phyloP scores from a whole-genome alignment of 1,140 invertebrate species.

The Drosophila sechellia region DNA sequence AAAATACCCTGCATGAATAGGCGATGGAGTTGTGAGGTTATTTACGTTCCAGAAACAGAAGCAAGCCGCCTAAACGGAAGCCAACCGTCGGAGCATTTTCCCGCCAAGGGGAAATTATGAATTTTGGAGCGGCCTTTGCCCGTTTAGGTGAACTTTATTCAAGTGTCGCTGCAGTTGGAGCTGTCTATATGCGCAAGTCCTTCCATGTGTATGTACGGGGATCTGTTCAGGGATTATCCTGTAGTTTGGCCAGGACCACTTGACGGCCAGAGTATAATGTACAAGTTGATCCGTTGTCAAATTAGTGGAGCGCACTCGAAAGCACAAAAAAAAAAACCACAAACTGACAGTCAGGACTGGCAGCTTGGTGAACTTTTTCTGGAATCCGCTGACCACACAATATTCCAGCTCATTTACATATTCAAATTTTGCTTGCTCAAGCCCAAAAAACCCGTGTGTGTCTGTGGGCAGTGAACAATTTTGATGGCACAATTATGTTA shows the following conservation, averaged over 20 bases:
- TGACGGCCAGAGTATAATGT: slow-evolving; percentile 49
- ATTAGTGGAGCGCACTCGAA: slow-evolving; percentile 68
- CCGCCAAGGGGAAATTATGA: slow-evolving; percentile 70
- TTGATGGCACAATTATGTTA: slow-evolving; percentile 5
- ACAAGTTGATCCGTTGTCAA: slow-evolving; percentile 79
- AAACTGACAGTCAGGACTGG: slow-evolving; percentile 43
- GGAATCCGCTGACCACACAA: slow-evolving; percentile 33
- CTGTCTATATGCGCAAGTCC: background rate
- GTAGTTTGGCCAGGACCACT: slow-evolving; percentile 45
- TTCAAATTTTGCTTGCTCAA: slow-evolving; percentile 31
- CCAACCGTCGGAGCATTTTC: slow-evolving; percentile 20
- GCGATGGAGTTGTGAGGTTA: slow-evolving; percentile 30
- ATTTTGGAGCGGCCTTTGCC: slow-evolving; percentile 36
- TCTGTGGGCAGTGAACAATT: slow-evolving; percentile 7
- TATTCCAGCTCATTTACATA: slow-evolving; percentile 35
- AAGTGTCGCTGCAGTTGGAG: slow-evolving; percentile 4
- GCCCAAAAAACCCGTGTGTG: slow-evolving; percentile 3
- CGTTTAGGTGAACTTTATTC: background rate
- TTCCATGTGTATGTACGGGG: background rate
- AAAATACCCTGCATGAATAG: background rate
- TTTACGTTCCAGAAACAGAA: slow-evolving; percentile 58
- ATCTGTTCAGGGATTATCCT: slow-evolving; percentile 25
- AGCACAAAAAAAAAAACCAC: slow-evolving; percentile 45
- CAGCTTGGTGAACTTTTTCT: background rate
- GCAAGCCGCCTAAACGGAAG: slow-evolving; percentile 61